Evolutionary conservation across 2,888 invertebrate species (phyloP), one percentile per base, ranked within the genome.

Genomic region (Sphinx pinastri): DNA sequence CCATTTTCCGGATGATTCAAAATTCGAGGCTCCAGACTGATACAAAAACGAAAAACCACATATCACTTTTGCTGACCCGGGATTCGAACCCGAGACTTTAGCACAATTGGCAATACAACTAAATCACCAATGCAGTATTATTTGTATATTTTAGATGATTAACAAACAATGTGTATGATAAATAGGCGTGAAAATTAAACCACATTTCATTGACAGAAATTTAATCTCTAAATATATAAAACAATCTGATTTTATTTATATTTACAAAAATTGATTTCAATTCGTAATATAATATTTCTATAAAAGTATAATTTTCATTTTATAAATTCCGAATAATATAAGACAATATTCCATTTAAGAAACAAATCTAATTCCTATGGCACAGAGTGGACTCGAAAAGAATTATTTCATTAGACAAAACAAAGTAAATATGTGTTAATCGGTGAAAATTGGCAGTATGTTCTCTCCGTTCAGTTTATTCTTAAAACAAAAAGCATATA

Each of bases 181-280:
- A 38, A 38, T 7, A 38, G 38, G 38, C 58, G 54, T 63, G 52
- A 55, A 79, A 84, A 81, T 83, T 78, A 88, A 86, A 85, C 81
- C 72, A 80, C 63, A 75, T 74, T 79, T 78, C 76, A 84, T 84
- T 86, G 85, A 87, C 84, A 87, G 82, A 84, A 84, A 86, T 92
- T 91, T 92, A 92, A 86, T 93, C 81, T 88, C 88, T 89, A 91
- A 89, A 90, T 88, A 87, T 90, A 90, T 91, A 91, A 90, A 91
- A 90, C 81, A 85, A 89, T 88, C 78, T 89, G 85, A 87, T 90
- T 87, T 81, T 77, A 76, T 86, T 88, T 89, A 85, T 87, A 87
- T 85, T 38, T 38, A 38, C 38, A 38, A 88, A 73, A 74, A 76
- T 69, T 45, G 66, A 72, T 55, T 72, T 73, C 59, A 69, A 68